Evolutionary conservation across 2,888 invertebrate genomes (phyloP).

Genomic region (Agonopterix alstromeriana): DNA sequence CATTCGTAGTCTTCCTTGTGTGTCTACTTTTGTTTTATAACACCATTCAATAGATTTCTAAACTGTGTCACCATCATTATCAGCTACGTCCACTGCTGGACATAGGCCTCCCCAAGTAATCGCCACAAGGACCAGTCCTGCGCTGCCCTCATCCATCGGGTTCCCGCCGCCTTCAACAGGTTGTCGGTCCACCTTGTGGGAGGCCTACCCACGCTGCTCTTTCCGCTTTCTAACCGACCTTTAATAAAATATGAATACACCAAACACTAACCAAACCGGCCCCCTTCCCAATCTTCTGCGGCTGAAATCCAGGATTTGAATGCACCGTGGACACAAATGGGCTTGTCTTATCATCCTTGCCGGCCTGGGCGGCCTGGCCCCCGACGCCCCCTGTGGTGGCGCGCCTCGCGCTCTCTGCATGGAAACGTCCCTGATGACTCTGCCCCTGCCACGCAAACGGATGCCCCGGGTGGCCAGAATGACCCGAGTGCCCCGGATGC

Average conservation of each 20-base stretch:
- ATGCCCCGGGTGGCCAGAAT: constrained; percentile 31
- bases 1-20: no score
- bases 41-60: no score
- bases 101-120: no score
- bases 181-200: no score
- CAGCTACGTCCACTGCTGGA: no score
- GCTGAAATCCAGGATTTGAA: constrained; percentile 94
- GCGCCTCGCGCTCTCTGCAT: constrained; percentile 68
- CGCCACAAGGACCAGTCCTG: no score
- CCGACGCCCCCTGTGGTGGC: constrained; percentile 31
- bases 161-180: no score
- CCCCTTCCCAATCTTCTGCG: constrained; percentile 93
- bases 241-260: background rate
- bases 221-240: no score
- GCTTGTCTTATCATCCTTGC: constrained; percentile 82
- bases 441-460: constrained; percentile 27
- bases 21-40: no score
- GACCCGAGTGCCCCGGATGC: constrained; percentile 40
- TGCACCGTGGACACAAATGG: constrained; percentile 93
- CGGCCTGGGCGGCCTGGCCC: constrained; percentile 30
- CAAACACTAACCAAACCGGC: constrained; percentile 65
- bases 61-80: no score
- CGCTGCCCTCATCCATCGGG: no score
- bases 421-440: constrained; percentile 66
- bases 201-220: no score